phyloP scores from a whole-genome alignment of 2,797 vertebrate genomes.

The Periparus ater region DNA sequence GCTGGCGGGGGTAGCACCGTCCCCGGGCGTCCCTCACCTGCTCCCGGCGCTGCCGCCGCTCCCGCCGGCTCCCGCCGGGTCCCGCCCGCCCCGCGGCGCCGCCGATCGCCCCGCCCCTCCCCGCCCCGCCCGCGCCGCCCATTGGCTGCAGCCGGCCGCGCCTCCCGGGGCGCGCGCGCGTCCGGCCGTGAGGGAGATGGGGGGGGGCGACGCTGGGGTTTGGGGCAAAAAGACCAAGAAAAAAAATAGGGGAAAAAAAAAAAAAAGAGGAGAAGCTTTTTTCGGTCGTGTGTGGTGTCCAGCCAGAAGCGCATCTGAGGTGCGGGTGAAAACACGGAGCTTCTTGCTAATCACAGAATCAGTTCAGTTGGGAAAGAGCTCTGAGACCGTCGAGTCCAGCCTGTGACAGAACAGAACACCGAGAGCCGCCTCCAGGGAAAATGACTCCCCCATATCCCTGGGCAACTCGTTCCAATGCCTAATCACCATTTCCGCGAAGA shows the following conservation, averaged over 20 bases:
- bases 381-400: neutral
- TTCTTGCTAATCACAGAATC: neutral
- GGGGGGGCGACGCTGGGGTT: rapidly evolving
- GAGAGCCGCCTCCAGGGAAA: neutral
- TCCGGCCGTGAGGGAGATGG: neutral
- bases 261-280: too few species aligned
- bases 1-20: too few species aligned
- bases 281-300: neutral
- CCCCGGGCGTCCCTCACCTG: neutral
- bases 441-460: neutral
- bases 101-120: neutral
- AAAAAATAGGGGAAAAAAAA: too few species aligned
- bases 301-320: too few species aligned
- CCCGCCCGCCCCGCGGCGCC: neutral
- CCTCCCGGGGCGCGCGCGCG: neutral
- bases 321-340: neutral
- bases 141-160: neutral
- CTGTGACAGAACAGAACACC: neutral
- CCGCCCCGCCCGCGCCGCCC: neutral
- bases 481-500: neutral
- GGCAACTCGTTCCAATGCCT: neutral
- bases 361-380: neutral
- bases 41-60: neutral
- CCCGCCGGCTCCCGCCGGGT: neutral
- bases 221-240: neutral